phyloP scores from a whole-genome alignment of 2,797 vertebrate species.

The Aplochiton taeniatus region DNA sequence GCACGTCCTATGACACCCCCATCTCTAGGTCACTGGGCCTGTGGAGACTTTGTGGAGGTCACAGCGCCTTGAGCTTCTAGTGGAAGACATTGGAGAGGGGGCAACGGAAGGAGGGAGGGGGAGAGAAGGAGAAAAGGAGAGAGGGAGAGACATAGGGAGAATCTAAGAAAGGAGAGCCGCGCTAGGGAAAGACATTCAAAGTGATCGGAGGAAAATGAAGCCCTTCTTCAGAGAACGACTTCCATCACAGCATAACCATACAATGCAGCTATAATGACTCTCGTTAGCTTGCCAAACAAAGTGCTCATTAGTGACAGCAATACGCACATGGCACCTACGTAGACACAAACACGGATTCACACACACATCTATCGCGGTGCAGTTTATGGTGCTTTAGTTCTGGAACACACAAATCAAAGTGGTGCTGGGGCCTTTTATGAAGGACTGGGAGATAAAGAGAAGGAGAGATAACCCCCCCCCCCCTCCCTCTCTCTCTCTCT shows the following conservation, averaged over 20 bases:
- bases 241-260: too few species aligned
- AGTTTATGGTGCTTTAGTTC: conserved; percentile 18
- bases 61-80: conserved; percentile 63
- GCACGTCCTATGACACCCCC: conserved; percentile 62
- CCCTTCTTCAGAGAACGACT: neutral
- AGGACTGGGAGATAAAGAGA: conserved; percentile 26
- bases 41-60: conserved; percentile 66
- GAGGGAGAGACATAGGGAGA: neutral
- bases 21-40: conserved; percentile 68
- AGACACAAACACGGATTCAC: neutral
- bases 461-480: conserved; percentile 27
- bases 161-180: neutral
- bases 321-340: neutral
- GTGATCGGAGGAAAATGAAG: neutral
- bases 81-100: conserved; percentile 59
- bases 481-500: neutral
- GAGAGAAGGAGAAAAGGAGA: neutral
- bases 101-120: neutral
- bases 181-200: neutral
- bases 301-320: neutral
- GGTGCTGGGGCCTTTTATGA: conserved; percentile 35
- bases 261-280: too few species aligned
- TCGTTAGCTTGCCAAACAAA: neutral
- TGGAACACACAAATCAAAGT: conserved; percentile 40
- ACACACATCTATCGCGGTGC: neutral